These are phyloP conservation scores for Sebastes jordani DNA, from an alignment of 2,797 vertebrate genomes.

Conservation along the genomic window DNA sequence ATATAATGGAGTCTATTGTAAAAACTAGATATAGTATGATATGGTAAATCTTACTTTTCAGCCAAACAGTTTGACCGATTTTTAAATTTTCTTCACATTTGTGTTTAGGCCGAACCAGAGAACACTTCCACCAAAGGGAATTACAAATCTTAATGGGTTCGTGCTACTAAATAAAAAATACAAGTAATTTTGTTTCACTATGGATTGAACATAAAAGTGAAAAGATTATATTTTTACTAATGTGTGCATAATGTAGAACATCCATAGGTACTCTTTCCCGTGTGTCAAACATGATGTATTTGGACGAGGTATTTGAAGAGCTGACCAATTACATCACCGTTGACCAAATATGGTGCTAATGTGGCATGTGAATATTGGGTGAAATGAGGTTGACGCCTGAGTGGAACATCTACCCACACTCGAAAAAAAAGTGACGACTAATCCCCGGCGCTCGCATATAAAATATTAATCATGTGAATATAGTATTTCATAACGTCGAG, in stretches of 20 bases:
- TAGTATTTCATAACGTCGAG: background rate
- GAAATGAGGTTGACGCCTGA: conserved; percentile 69
- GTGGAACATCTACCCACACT: conserved; percentile 59
- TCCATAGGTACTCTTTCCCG: background rate
- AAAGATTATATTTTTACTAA: background rate
- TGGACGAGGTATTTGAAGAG: background rate
- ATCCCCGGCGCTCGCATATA: background rate
- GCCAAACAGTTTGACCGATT: accelerated
- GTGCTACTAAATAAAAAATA: background rate
- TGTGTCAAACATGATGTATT: background rate
- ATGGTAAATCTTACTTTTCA: no score
- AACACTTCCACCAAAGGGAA: background rate
- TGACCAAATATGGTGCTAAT: conserved; percentile 77
- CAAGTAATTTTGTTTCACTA: background rate
- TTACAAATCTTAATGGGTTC: accelerated
- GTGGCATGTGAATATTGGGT: conserved; percentile 31
- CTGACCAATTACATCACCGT: conserved; percentile 41
- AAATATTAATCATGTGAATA: background rate
- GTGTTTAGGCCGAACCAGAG: accelerated
- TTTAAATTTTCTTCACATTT: background rate
- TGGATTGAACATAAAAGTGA: background rate
- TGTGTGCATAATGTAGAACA: background rate
- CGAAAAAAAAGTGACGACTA: background rate
- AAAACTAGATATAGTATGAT: background rate
- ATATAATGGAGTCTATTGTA: background rate